Base-by-base conservation (phyloP, 1,140 invertebrate genomes). In the Eupeodes corollae region DNA sequence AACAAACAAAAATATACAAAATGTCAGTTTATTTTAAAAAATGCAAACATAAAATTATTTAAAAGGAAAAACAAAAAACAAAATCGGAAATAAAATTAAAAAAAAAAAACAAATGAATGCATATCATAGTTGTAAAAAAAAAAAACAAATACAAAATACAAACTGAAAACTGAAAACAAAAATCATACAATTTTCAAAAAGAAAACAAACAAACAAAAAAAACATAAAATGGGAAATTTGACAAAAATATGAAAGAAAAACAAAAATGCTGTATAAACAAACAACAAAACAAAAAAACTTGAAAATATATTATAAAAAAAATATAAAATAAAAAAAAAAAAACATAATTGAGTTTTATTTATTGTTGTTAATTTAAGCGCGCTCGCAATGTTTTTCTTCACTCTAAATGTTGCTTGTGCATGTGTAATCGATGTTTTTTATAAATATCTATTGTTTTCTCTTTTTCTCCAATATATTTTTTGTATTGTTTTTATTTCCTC, bases 101-200 rank as follows among this genome's bases (percentile, higher is more conserved):
- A 35, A 53, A 46, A 51, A 32, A 44, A 79, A 78, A 81, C 75
- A 77, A 82, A 80, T 78, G 77, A 79, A 82, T 84, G 82, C 81
- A 84, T 84, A 84, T 84, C 80, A 84, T 84, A 83, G 81, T 79
- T 84, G 81, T 84, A 83, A 82, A 73, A 68, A 44, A 40, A 26
- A 74, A 75, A 33, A 44, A 44, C 21, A 32, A 31, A 44, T 31
- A 14, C 8, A 35, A 35, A 21, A 46, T 35, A 38, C 35, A 21
- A 46, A 26, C 35, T 45, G 34, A 45, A 35, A 35, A 44, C 31
- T 33, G 42, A 18, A 5, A 44, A 44, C 26, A 44, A 47, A 32
- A 48, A 39, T 38, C 33, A 72, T 71, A 74, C 74, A 74, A 74
- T 78, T 77, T 79, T 78, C 74, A 78, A 75, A 53, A 54, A 55